Percentiles rank a stretch among this genome's conserved stretches.
Evolutionary conservation across 2,113 vertebrate genomes (phyloP).

Genomic region (Hepsetus odoe): DNA sequence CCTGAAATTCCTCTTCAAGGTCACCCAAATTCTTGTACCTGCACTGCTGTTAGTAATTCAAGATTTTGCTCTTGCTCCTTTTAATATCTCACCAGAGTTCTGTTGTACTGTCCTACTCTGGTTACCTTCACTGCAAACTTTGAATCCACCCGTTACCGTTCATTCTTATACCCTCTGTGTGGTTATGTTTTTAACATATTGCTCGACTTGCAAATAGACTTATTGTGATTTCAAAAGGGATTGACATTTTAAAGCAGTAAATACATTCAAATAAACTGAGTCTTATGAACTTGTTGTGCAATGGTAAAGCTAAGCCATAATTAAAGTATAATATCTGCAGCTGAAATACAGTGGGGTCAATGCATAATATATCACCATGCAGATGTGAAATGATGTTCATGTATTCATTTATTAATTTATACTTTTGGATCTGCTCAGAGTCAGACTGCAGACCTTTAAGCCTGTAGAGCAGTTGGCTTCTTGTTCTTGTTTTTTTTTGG

Average conservation of each 20-base stretch:
- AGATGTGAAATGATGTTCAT: conserved; percentile 69
- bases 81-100: background rate
- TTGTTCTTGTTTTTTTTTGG: too few species aligned
- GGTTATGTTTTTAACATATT: conserved; percentile 68
- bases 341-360: conserved; percentile 56
- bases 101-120: conserved; percentile 1
- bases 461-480: conserved; percentile 4
- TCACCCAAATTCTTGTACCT: background rate
- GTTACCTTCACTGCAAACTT: conserved; percentile 9
- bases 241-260: conserved; percentile 74
- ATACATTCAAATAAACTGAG: conserved; percentile 56
- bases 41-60: background rate
- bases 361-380: conserved; percentile 72
- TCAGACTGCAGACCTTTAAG: conserved; percentile 27
- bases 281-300: conserved; percentile 62
- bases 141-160: conserved; percentile 11
- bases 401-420: conserved; percentile 75
- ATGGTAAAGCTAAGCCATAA: conserved; percentile 71
- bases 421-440: conserved; percentile 59
- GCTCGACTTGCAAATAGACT: conserved; percentile 71
- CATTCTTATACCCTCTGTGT: conserved; percentile 43
- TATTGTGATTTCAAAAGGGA: conserved; percentile 70
- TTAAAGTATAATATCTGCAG: conserved; percentile 73
- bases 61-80: background rate
- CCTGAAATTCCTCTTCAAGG: background rate